Base-by-base conservation (phyloP, 2,888 invertebrate species). In the Epinotia ramella region DNA sequence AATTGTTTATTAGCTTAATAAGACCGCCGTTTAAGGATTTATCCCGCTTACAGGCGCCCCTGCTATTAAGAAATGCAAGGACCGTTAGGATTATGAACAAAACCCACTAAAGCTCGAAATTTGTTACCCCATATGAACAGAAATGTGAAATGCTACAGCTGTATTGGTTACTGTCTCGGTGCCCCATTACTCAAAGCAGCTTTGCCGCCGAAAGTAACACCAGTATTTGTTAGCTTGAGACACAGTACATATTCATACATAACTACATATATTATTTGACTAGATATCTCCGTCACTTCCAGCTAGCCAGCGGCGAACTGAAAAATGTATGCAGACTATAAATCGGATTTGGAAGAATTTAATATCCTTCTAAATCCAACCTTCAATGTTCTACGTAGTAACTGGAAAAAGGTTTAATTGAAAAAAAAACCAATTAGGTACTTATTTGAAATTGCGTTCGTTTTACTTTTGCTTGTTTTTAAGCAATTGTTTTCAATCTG, bases 91-190 rank as follows among this genome's bases (percentile, higher is more conserved):
- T 46, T 44, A 46, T 65, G 46, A 20, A 20, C 46, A 46, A 65
- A 65, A 16, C 11, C 46, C 64, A 65, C 46, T 65, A 46, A 65
- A 65, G 64, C 46, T 46, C 20, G 16, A 24, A 65, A 46, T 65
- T 24, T 65, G 46, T 65, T 24, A 65, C 46, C 64, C 46, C 46
- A 46, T 64, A 46, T 20, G 64, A 40, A 46, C 46, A 49, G 64
- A 64, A 44, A 64, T 46, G 64, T 65, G 64, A 65, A 65, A 65
- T 46, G 46, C 24, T 46, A 65, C 64, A 46, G 24, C 46, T 65
- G 64, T 18, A 46, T 46, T 46, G 28, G 49, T 53, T 49, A 66
- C n/a, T 49, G 28, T 16, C n/a, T 28, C 28, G 28, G 7, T 9
- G 4, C 28, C 49, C 46, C 66, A 66, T 66, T 53, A 66, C 53